Evolutionary conservation across 2,113 vertebrate genomes (phyloP), one percentile per base, ranked within the genome.

Genomic region (Notothenia rossii): DNA sequence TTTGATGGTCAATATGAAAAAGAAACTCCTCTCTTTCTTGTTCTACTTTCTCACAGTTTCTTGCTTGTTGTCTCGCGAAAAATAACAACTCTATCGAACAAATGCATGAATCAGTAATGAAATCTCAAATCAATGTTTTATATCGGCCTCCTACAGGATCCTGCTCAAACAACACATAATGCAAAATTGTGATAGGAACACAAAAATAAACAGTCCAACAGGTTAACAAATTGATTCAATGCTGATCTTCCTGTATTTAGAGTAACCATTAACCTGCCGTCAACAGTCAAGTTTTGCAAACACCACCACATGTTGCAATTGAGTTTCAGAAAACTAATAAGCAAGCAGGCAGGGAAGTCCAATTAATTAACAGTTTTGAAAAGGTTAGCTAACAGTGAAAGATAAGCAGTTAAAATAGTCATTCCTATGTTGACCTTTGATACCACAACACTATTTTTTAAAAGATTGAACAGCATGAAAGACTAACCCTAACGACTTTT

Each of bases 1-100:
- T 90, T 89, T 91, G 86, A 91, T 83, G 72, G 85, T 78, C 70
- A 79, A 71, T 25, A 77, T 49, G 36, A 67, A 46, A 14, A 49
- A 71, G 67, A 64, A 22, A 25, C 17, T 17, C 20, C 10, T 10
- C 15, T 51, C 40, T 80, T 71, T 85, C 65, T 81, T 84, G 15
- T 74, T 69, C 64, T 33, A 73, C 63, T 84, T 87, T 70, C 53
- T 83, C 49, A 61, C 45, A 64, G 65, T 53, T 72, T 72, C 76
- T 73, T 60, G 74, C 73, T 67, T 73, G 49, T 62, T 45, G 3
- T 71, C 10, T 53, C 11, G 65, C 71, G 56, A 77, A 60, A 79
- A 25, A 22, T 29, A 4, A 10, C 12, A 59, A 29, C 29, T 63
- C 46, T 46, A 11, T 56, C 50, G 49, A 77, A 60, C 58, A 73